Base-by-base conservation (phyloP, 2,113 vertebrate species). In the Cyprinodon brontotheroides region DNA sequence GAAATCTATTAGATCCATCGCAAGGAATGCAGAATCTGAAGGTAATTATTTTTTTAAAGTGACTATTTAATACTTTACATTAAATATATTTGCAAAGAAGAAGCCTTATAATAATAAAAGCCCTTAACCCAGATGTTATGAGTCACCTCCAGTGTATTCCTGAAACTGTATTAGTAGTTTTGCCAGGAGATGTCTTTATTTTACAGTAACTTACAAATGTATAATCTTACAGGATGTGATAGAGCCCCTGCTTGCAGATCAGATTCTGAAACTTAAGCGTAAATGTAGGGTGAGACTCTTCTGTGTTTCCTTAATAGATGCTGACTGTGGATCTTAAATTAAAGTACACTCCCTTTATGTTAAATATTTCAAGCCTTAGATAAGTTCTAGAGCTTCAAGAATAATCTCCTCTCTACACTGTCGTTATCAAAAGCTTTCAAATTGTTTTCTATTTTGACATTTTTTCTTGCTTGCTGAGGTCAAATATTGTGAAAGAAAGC, bases 391-490 rank as follows among this genome's bases (percentile, higher is more conserved):
- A 11, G 10, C 53, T 61, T 20, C 12, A 60, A 66, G 11, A 11
- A 39, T 45, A 29, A 48, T 68, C 39, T 50, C 1, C 22, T 1
- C 20, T 41, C 17, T 61, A 47, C 38, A 41, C 57, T 40, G 29
- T 22, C 3, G 22, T 50, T 7, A 12, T 71, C 36, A 5, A n/a
- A 20, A 0, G 15, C 41, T 65, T 77, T 4, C 38, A 36, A 61
- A 12, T 10, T 3, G 11, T 59, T 65, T 61, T 63, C 70, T 69
- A 82, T 20, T 8, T 45, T 63, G 22, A 29, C 43, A 36, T 61
- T 76, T 60, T 72, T 50, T 82, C 43, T 22, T 50, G 65, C 81
- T 71, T 72, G 20, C 70, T 71, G 81, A 72, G 84, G 82, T 86
- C 76, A 77, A 68, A 78, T 29, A 1, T 57, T 50, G 83, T 76